Base-by-base conservation (phyloP, 2,888 invertebrate genomes). In the Himalopsyche tibetana region DNA sequence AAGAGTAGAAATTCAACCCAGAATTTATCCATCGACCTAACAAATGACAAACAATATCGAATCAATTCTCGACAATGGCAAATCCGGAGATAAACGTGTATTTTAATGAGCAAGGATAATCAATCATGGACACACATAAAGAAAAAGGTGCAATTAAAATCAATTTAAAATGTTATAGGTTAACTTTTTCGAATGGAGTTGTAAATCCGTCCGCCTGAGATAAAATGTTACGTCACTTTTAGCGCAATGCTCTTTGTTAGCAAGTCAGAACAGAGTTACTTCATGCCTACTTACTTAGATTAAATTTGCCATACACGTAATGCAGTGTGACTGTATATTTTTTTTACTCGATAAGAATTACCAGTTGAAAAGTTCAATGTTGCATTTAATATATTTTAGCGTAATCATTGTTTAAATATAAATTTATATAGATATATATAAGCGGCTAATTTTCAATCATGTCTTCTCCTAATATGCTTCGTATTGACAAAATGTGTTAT, bases 191-290 rank as follows among this genome's bases (percentile, higher is more conserved):
- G 5, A 63, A 63, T 28, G 1, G 8, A 63, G 28, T 8, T 63
- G 28, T 63, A 63, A 63, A 63, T 5, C 51, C 51, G 12, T 51
- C 51, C 12, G 28, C 19, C 8, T 63, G 19, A 63, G 63, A 63
- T 63, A 63, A 51, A 51, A 63, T 63, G 63, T 63, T 63, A 63
- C 63, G 63, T 63, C 63, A 63, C 63, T 63, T 11, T n/a, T 28
- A 63, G 63, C 63, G 63, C 63, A 19, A n/a, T 63, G 63, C 63
- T 63, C 63, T 63, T 63, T 63, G 63, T 63, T 28, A 19, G 63
- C 63, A 63, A 63, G 6, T 11, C 28, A 6, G 28, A 8, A 63
- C 63, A 9, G 15, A 63, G 63, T 63, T 12, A 63, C 63, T 63
- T n/a, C 9, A 28, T 63, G 28, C 19, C 11, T 63, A 19, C 19